Percentiles rank a stretch among this genome's conserved stretches.
Evolutionary conservation across 1,140 invertebrate genomes (phyloP).

Genomic region (Drosophila kurseongensis): DNA sequence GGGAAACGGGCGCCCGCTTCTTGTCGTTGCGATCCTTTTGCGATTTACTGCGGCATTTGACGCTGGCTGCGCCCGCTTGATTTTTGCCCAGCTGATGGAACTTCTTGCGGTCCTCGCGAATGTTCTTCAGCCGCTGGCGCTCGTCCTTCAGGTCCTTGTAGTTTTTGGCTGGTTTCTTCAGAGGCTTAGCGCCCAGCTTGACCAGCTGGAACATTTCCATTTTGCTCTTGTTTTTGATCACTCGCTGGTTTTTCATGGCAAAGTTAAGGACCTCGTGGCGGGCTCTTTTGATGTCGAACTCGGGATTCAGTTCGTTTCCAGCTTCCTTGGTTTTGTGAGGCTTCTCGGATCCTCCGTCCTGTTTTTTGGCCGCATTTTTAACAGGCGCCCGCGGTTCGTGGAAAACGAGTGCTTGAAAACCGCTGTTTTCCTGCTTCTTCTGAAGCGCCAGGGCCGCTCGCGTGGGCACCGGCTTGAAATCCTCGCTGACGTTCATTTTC

Average conservation of each 20-base stretch:
- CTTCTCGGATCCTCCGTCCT: not conserved
- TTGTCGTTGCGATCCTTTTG: conserved; percentile 77
- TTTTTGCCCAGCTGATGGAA: conserved; percentile 85
- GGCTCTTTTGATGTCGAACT: conserved; percentile 86
- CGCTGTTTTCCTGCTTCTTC: conserved; percentile 24
- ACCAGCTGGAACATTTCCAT: conserved; percentile 87
- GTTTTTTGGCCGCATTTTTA: conserved; percentile 11
- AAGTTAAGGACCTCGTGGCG: conserved; percentile 88
- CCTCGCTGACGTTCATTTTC: conserved; percentile 59
- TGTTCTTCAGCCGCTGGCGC: conserved; percentile 77
- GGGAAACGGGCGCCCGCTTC: conserved; percentile 72
- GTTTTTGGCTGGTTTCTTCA: conserved; percentile 86
- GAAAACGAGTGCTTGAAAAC: conserved; percentile 60
- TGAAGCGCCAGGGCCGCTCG: conserved; percentile 67
- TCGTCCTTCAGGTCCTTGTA: conserved; percentile 86
- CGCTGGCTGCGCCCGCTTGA: conserved; percentile 84
- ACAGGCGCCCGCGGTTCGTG: conserved; percentile 48
- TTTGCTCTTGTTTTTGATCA: conserved; percentile 86
- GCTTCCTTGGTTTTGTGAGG: not conserved
- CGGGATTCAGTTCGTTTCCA: conserved; percentile 23
- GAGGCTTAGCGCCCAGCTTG: conserved; percentile 87
- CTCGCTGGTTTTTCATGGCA: conserved; percentile 86
- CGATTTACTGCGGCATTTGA: conserved; percentile 84
- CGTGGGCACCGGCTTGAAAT: conserved; percentile 73
- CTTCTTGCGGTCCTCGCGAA: conserved; percentile 82